phyloP scores from a whole-genome alignment of 2,797 vertebrate genomes.

The Lagodon rhomboides region DNA sequence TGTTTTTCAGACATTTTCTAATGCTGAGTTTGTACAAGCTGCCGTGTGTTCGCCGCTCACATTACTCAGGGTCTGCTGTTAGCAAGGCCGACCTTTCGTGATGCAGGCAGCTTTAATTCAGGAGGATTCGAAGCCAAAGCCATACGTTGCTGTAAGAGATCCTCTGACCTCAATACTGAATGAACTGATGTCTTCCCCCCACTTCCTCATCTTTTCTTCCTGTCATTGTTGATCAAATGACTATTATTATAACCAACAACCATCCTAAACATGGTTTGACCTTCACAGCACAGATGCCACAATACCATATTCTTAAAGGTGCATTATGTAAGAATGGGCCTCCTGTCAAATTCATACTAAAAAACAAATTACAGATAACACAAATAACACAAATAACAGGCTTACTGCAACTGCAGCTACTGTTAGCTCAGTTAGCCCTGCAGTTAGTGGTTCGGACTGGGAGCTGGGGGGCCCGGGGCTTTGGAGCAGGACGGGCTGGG shows the following conservation, averaged over 20 bases:
- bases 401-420: no score
- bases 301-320: no score
- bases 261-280: not conserved
- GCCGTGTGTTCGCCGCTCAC: not conserved
- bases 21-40: not conserved
- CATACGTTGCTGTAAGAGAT: not conserved
- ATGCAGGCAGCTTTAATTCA: not conserved
- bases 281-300: not conserved
- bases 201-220: not conserved
- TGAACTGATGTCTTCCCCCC: not conserved
- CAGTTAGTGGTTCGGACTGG: no score
- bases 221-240: not conserved
- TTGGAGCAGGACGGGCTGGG: no score
- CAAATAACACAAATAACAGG: no score
- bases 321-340: no score
- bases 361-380: no score
- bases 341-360: no score
- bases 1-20: constrained; percentile 12
- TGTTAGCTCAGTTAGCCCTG: no score
- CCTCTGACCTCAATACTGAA: constrained; percentile 5
- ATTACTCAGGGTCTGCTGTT: not conserved
- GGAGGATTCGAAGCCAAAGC: not conserved
- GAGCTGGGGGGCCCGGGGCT: no score
- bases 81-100: no score
- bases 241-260: not conserved